A percentile compares a stretch with the other conserved stretches of the same genome.
Evolutionary conservation across 2,888 invertebrate species (phyloP).

Genomic region (Monopis laevigella): DNA sequence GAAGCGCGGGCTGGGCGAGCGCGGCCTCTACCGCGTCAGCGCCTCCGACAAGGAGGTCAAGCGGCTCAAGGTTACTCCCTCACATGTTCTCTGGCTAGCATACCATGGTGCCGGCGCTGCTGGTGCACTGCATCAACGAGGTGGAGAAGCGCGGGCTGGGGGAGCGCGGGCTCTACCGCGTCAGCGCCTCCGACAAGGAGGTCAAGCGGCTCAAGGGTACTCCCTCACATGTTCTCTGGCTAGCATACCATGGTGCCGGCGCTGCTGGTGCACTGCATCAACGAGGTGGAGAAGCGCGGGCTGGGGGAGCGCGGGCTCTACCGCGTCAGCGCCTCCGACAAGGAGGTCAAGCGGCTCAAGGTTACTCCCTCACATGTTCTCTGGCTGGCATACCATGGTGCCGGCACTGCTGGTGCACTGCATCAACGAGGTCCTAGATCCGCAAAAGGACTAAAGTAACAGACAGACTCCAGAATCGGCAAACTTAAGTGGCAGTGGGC

Average conservation of each 20-base stretch:
- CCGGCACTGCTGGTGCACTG: slow-evolving; percentile 95
- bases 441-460: too few species aligned
- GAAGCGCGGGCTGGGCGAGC: slow-evolving; percentile 83
- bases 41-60: slow-evolving; percentile 92
- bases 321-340: slow-evolving; percentile 88
- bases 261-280: slow-evolving; percentile 91
- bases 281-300: slow-evolving; percentile 92
- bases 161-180: slow-evolving; percentile 92
- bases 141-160: slow-evolving; percentile 88
- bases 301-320: slow-evolving; percentile 90
- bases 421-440: slow-evolving; percentile 94
- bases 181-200: slow-evolving; percentile 89
- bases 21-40: slow-evolving; percentile 92
- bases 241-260: slow-evolving; percentile 98
- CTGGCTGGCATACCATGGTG: too few species aligned
- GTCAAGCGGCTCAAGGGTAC: slow-evolving; percentile 85
- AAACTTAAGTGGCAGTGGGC: too few species aligned
- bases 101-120: slow-evolving; percentile 94
- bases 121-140: slow-evolving; percentile 95
- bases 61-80: slow-evolving; percentile 78
- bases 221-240: too few species aligned
- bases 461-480: too few species aligned
- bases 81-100: too few species aligned
- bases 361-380: too few species aligned
- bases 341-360: slow-evolving; percentile 85